Base-by-base conservation (phyloP, 2,113 vertebrate species). In the Coptodon bakossiorum region DNA sequence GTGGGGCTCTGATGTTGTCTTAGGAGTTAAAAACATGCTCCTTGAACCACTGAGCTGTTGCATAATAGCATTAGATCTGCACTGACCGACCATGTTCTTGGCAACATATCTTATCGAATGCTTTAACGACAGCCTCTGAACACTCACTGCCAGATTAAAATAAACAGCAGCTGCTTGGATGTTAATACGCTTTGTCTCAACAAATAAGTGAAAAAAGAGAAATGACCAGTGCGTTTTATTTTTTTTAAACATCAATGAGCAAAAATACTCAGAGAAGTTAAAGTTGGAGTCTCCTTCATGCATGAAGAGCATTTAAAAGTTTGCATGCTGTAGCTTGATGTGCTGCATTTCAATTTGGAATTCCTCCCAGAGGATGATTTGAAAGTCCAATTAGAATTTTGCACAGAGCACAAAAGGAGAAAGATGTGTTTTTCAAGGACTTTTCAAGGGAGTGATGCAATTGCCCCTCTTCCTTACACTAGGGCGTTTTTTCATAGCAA, bases 391-490 rank as follows among this genome's bases (percentile, higher is more conserved):
- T 94, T 88, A 90, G 57, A 92, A 87, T 93, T 89, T 90, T 91
- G 92, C 91, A 87, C n/a, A 24, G 61, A 78, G 78, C 63, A 79
- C 45, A 40, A 76, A 90, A 89, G 57, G 68, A 50, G 88, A 83
- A 56, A 87, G 85, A 73, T 17, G 38, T 91, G 90, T 93, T 94
- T 94, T 95, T 91, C 93, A 95, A 94, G 93, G 92, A 86, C 90
- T 92, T 95, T 92, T 92, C 80, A 85, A 87, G 71, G 81, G 90
- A 86, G 80, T 97, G 96, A 97, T 96, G 96, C 96, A 97, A 97
- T 86, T 87, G 85, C 86, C 83, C 89, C 90, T 89, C 92, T 93
- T 89, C 82, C 92, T 96, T 95, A 94, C 92, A 91, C 92, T 81
- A 79, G 63, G 8, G 43, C 76, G 91, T 92, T 93, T 92, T 93